Conservation (phyloP, 2,113 vertebrate genomes). For the Clinocottus analis region DNA sequence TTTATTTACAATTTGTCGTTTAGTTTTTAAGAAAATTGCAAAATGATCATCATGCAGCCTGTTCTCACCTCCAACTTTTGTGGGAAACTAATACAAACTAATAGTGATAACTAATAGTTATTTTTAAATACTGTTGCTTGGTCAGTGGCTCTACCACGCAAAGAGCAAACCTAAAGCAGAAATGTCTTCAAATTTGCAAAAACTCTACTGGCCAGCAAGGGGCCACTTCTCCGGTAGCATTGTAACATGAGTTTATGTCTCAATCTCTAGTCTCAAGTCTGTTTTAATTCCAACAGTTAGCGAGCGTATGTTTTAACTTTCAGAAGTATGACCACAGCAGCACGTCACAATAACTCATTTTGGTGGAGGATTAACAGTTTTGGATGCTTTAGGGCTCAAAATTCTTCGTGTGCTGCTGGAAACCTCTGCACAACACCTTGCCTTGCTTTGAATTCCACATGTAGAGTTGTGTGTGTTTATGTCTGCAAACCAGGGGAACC, state of each 20-base stretch:
- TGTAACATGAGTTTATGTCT: too few species aligned
- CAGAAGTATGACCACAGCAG: background rate
- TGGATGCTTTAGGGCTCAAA: slow-evolving; percentile 22
- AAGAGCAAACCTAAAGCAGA: background rate
- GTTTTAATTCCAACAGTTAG: too few species aligned
- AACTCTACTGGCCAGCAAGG: background rate
- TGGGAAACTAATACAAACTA: too few species aligned
- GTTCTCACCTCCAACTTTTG: background rate
- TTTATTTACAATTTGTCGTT: too few species aligned
- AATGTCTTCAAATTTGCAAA: too few species aligned
- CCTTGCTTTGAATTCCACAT: too few species aligned
- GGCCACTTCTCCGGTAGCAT: background rate
- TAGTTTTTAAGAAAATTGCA: background rate
- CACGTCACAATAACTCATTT: background rate
- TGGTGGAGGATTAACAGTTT: background rate
- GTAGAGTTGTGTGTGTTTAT: background rate
- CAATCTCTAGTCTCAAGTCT: too few species aligned
- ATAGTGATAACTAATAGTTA: too few species aligned
- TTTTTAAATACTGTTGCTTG: background rate
- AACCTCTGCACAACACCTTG: background rate
- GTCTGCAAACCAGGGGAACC: slow-evolving; percentile 56
- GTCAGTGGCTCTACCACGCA: background rate
- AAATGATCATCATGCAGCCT: background rate
- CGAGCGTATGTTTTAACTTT: background rate
- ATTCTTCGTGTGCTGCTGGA: slow-evolving; percentile 15